These are phyloP conservation scores for Tor tambroides DNA, from an alignment of 2,113 vertebrate species.

Conservation along the genomic window DNA sequence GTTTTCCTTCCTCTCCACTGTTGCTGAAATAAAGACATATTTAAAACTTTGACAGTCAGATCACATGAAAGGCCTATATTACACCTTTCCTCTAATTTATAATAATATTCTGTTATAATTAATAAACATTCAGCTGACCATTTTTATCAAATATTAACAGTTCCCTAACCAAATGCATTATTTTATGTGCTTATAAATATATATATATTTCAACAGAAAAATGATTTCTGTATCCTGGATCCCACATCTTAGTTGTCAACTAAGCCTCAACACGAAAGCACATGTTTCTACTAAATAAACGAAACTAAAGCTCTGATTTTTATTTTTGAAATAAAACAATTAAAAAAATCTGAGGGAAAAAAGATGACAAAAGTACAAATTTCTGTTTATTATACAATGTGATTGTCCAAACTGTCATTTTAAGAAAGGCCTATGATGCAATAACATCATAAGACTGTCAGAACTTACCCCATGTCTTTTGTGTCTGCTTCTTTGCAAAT, in stretches of 20 bases:
- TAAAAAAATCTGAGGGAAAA: background rate
- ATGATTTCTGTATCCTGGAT: background rate
- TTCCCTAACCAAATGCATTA: background rate
- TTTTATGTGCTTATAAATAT: background rate
- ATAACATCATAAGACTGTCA: background rate
- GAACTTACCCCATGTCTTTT: conserved; percentile 69
- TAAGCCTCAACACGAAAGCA: background rate
- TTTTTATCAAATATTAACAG: background rate
- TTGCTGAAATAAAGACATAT: conserved; percentile 55
- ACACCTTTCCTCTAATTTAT: background rate
- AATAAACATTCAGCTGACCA: background rate
- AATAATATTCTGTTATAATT: background rate
- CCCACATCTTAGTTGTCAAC: no score
- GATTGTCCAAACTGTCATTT: background rate
- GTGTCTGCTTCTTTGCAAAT: conserved; percentile 16
- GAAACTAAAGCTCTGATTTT: no score
- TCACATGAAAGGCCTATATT: background rate
- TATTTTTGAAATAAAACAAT: background rate
- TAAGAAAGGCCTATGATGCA: background rate
- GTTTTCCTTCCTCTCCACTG: conserved; percentile 72
- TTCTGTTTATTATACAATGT: background rate
- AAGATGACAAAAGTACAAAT: background rate
- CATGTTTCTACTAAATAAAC: background rate
- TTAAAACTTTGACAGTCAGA: background rate
- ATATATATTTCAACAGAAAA: no score